These are phyloP conservation scores for Magallana gigas DNA, from an alignment of 1,140 invertebrate species.

Conservation along the genomic window DNA sequence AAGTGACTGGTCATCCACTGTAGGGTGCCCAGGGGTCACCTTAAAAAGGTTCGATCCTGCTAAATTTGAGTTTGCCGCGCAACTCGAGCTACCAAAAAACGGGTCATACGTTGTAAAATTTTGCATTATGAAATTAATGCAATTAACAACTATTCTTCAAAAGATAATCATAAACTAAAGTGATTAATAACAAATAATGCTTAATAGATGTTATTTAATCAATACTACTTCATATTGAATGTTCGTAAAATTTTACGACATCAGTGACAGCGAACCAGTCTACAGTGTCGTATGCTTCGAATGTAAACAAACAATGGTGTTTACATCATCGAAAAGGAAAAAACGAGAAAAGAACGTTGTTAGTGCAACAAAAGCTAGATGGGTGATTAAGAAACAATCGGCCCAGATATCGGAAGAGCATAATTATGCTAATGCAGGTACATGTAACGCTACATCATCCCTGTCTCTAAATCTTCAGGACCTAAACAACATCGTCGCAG, in stretches of 20 bases:
- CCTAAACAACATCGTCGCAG: not conserved
- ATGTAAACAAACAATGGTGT: not conserved
- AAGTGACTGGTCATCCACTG: too few species aligned
- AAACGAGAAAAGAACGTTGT: not conserved
- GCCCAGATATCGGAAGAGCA: not conserved
- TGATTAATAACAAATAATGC: not conserved
- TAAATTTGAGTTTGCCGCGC: not conserved
- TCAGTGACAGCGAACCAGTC: too few species aligned
- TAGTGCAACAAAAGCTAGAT: not conserved
- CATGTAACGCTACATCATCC: not conserved
- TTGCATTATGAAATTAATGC: not conserved
- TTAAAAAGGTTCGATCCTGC: not conserved
- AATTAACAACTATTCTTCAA: not conserved
- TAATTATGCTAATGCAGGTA: not conserved
- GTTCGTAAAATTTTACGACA: not conserved
- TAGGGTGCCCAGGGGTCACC: too few species aligned
- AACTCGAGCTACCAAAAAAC: not conserved
- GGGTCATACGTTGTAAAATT: not conserved
- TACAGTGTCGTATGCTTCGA: not conserved
- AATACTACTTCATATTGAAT: not conserved
- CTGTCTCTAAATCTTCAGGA: not conserved
- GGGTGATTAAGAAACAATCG: not conserved
- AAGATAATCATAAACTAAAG: not conserved
- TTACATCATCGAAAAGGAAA: not conserved
- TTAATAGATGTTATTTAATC: not conserved